Conservation (phyloP, 2,113 vertebrate genomes). For the Crocuta crocuta region DNA sequence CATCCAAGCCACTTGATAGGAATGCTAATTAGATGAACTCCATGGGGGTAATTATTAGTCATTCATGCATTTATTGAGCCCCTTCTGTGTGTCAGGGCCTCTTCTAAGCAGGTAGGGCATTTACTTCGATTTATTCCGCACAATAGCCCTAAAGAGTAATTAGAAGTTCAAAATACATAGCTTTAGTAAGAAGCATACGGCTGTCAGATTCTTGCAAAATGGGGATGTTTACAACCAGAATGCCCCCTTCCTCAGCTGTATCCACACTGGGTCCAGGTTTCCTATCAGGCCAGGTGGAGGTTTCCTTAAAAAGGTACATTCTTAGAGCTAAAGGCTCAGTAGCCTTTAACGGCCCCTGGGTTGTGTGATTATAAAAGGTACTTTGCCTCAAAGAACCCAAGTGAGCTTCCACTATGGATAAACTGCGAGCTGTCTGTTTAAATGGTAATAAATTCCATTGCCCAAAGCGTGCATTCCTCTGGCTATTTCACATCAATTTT, state of each 20-base stretch:
- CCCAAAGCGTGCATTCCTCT: not conserved
- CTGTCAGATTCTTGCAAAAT: slow-evolving; percentile 6
- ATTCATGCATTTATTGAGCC: not conserved
- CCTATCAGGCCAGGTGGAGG: not conserved
- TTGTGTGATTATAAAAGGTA: not conserved
- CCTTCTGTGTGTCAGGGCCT: not conserved
- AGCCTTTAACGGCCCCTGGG: not conserved
- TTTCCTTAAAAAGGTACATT: not conserved
- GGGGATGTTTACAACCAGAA: not conserved
- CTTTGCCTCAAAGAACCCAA: not conserved
- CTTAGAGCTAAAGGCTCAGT: not conserved
- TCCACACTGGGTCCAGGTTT: not conserved
- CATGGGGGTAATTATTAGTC: not conserved
- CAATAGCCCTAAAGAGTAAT: not conserved
- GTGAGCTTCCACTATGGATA: not conserved
- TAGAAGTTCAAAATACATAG: not conserved
- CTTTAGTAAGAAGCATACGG: not conserved
- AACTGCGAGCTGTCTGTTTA: not conserved
- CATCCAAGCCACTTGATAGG: not conserved
- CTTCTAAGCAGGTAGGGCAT: not conserved
- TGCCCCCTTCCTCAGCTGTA: not conserved
- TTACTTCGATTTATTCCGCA: not conserved
- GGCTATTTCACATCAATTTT: not conserved
- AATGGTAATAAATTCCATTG: not conserved
- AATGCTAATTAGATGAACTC: not conserved